A percentile compares a stretch with the other conserved stretches of the same genome.
phyloP scores from a whole-genome alignment of 1,140 invertebrate genomes.

The Artemia franciscana region DNA sequence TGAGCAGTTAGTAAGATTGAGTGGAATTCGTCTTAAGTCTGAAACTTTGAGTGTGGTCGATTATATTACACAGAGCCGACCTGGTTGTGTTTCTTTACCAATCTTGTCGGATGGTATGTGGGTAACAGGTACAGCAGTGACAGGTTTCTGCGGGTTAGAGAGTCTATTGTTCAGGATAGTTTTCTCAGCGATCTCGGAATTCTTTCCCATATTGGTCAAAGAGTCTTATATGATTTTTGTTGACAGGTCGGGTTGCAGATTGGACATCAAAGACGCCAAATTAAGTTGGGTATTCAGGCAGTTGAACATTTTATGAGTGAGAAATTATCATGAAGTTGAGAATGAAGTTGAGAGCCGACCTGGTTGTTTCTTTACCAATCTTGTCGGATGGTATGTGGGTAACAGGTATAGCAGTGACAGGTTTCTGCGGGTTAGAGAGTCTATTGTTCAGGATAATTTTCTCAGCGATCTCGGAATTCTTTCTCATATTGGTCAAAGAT shows the following conservation, averaged over 20 bases:
- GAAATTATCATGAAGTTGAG: too few species aligned
- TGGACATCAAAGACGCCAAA: too few species aligned
- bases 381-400: not conserved
- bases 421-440: not conserved
- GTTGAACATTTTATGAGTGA: too few species aligned
- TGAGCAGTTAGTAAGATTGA: not conserved
- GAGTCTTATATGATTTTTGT: too few species aligned
- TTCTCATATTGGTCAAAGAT: too few species aligned
- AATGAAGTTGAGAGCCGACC: too few species aligned
- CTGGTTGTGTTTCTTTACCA: not conserved
- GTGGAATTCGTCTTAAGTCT: not conserved
- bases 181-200: not conserved
- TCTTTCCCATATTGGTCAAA: not conserved
- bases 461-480: not conserved
- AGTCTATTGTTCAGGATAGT: not conserved
- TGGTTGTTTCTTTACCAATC: not conserved
- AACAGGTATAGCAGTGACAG: not conserved
- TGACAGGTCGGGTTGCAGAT: too few species aligned
- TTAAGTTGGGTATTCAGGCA: too few species aligned
- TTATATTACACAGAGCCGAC: not conserved
- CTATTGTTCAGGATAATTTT: not conserved
- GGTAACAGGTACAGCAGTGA: not conserved
- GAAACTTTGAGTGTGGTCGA: not conserved
- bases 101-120: not conserved
- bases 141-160: not conserved